Base-by-base conservation (phyloP, 2,797 vertebrate species). In the Lutjanus campechanus region DNA sequence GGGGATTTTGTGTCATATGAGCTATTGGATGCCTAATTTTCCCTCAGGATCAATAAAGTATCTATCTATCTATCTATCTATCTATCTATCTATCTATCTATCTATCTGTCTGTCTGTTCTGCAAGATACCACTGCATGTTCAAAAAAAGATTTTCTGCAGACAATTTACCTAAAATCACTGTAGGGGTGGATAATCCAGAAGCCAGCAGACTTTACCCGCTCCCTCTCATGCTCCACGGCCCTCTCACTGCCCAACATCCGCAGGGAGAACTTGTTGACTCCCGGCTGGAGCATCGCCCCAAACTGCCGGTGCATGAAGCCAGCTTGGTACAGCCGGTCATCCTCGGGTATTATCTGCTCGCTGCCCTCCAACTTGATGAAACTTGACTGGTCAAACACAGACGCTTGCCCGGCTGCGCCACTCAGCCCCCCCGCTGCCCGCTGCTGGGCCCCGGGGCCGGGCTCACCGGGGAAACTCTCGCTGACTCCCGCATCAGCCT, bases 111-210 rank as follows among this genome's bases (percentile, higher is more conserved):
- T 36, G 5, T 36, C 29, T 36, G 0, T 36, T 5, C 29, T 36
- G 29, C 29, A 36, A 65, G 22, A 69, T 20, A 70, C 15, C 16
- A 40, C 40, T 43, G 76, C 19, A 22, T 29, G 25, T 17, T n/a
- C 25, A 15, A 50, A 61, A 69, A 36, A 36, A 36, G 5, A 36
- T 64, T 78, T 73, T 79, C 29, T 66, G 56, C 61, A 62, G 59
- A 73, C 61, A 59, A 77, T 91, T 96, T 97, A 99, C 98, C 98
- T 99, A 96, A 99, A 99, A 94, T 99, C 98, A 90, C 98, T 99
- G 96, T 99, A 99, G 1, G 98, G 98, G 81, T 99, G 98, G 94
- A 99, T 98, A 91, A 99, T 99, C 98, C 98, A 99, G 95, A 99
- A 99, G 69, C 98, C 98, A 5, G 97, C 98, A 6, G 97, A 97